Evolutionary conservation across 2,797 vertebrate species (phyloP).

Genomic region (Rhinatrema bivittatum): DNA sequence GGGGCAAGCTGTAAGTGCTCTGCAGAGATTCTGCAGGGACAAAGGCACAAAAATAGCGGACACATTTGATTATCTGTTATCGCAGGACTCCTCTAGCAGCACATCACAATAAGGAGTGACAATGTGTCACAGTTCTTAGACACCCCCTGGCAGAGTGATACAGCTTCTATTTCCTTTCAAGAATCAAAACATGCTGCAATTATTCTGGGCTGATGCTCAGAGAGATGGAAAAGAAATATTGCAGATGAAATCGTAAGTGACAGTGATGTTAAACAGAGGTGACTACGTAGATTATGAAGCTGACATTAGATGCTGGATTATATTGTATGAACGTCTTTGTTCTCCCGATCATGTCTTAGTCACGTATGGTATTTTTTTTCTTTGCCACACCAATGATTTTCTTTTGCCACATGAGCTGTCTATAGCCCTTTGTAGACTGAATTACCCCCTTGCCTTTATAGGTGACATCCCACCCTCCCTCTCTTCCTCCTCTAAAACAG

Average conservation of each 20-base stretch:
- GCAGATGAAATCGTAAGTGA: slow-evolving; percentile 3
- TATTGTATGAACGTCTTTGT: not conserved
- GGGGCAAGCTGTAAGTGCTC: too few relatives aligned
- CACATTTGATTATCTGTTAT: too few relatives aligned
- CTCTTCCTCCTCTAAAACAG: too few relatives aligned
- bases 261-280: slow-evolving; percentile 2
- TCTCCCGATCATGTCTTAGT: not conserved
- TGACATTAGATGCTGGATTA: not conserved
- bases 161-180: not conserved
- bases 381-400: too few relatives aligned
- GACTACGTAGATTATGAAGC: slow-evolving; percentile 1
- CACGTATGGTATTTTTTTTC: too few relatives aligned
- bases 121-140: slow-evolving; percentile 6
- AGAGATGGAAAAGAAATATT: slow-evolving; percentile 7
- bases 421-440: too few relatives aligned
- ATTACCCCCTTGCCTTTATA: too few relatives aligned
- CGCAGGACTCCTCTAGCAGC: not conserved
- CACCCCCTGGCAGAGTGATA: not conserved
- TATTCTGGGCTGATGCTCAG: not conserved
- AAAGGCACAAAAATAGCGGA: not conserved
- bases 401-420: too few relatives aligned
- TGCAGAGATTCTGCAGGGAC: not conserved
- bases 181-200: not conserved
- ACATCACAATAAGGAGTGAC: not conserved
- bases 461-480: too few relatives aligned